These are phyloP conservation scores for Acromyrmex heyeri DNA, from an alignment of 1,140 invertebrate genomes.

Conservation along the genomic window DNA sequence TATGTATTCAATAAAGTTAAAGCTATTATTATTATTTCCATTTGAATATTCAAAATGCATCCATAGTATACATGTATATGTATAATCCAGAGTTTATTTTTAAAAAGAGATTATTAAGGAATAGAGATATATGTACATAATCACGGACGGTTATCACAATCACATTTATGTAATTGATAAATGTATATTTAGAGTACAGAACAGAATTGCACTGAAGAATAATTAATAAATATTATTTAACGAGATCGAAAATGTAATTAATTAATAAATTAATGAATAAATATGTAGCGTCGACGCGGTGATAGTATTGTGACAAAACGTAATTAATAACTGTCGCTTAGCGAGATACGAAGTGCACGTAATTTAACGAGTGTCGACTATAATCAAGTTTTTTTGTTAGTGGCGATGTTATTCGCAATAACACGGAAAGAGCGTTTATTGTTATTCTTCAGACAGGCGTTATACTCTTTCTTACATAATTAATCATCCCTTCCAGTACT, in stretches of 20 bases:
- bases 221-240: conserved; percentile 51
- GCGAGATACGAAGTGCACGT: conserved; percentile 59
- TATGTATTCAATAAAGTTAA: neutral
- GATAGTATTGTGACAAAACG: conserved; percentile 54
- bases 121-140: neutral
- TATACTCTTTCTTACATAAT: conserved; percentile 51
- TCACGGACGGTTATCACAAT: conserved; percentile 28
- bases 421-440: conserved; percentile 49
- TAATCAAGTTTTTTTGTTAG: conserved; percentile 62
- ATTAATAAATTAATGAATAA: conserved; percentile 51
- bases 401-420: conserved; percentile 41
- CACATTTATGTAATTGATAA: conserved; percentile 45
- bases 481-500: conserved; percentile 52
- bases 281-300: conserved; percentile 31
- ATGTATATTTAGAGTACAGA: conserved; percentile 24
- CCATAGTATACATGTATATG: neutral
- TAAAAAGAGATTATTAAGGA: conserved; percentile 33
- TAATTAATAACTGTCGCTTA: conserved; percentile 75
- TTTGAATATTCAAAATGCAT: conserved; percentile 13
- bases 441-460: conserved; percentile 65
- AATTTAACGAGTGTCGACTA: conserved; percentile 64
- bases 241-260: conserved; percentile 38
- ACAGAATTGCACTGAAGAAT: conserved; percentile 45
- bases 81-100: conserved; percentile 15
- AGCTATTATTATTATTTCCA: neutral